Evolutionary conservation across 2,888 invertebrate species (phyloP).

Genomic region (Caenorhabditis imperialis): DNA sequence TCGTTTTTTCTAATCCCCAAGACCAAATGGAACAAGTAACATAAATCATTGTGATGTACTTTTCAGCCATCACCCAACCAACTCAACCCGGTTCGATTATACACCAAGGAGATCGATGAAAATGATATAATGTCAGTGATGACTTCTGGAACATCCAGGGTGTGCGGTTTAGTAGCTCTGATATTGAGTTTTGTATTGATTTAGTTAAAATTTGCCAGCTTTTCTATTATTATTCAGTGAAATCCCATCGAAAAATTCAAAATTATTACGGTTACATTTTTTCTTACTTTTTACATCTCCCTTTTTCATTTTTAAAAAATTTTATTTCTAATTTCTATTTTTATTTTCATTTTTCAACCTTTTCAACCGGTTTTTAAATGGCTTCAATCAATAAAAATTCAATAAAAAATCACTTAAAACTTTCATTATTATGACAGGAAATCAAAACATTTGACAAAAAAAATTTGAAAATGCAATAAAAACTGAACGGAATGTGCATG

Average conservation of each 20-base stretch:
- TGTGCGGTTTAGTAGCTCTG: not conserved
- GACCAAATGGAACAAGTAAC: slow-evolving; percentile 1
- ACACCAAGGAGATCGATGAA: slow-evolving; percentile 46
- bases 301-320: not conserved
- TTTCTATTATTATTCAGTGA: too few species aligned
- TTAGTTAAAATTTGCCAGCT: too few species aligned
- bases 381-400: too few species aligned
- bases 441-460: too few species aligned
- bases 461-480: too few species aligned
- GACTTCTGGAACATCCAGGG: slow-evolving; percentile 17
- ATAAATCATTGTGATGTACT: slow-evolving; percentile 33
- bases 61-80: slow-evolving; percentile 19
- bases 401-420: too few species aligned
- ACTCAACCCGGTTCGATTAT: slow-evolving; percentile 50
- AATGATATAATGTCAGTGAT: slow-evolving; percentile 46
- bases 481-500: too few species aligned
- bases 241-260: slow-evolving; percentile 23
- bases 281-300: not conserved
- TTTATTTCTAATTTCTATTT: not conserved
- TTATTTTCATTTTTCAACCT: not conserved
- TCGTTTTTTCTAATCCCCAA: too few species aligned
- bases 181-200: too few species aligned
- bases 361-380: not conserved
- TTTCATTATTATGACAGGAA: too few species aligned
- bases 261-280: slow-evolving; percentile 31